These are phyloP conservation scores for Caenorhabditis imperialis DNA, from an alignment of 2,888 invertebrate genomes.

Conservation along the genomic window DNA sequence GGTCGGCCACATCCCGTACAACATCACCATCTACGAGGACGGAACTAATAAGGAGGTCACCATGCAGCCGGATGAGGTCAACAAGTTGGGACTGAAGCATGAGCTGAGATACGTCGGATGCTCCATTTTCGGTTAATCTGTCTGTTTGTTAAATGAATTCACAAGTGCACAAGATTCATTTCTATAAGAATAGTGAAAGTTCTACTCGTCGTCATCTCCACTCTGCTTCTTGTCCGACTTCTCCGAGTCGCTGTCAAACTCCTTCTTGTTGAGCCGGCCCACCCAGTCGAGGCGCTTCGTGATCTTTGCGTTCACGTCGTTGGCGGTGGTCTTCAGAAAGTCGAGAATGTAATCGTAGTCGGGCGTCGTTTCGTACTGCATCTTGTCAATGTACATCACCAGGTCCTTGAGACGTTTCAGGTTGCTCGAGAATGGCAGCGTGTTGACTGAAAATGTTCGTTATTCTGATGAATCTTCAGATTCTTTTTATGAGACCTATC, in stretches of 20 bases:
- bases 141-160: too few species aligned
- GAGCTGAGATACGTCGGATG: too few species aligned
- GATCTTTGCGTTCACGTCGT: slow-evolving; percentile 35
- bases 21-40: too few species aligned
- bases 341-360: slow-evolving; percentile 44
- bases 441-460: slow-evolving; percentile 24
- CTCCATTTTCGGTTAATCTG: too few species aligned
- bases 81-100: too few species aligned
- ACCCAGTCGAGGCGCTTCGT: slow-evolving; percentile 53
- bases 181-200: too few species aligned
- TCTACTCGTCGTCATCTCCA: slow-evolving; percentile 6
- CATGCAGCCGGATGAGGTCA: too few species aligned
- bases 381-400: slow-evolving; percentile 28
- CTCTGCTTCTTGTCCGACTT: slow-evolving; percentile 40
- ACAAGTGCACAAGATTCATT: too few species aligned
- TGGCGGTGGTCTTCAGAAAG: slow-evolving; percentile 38
- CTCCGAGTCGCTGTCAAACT: slow-evolving; percentile 44
- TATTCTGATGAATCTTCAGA: too few species aligned
- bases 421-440: neutral
- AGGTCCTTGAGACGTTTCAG: slow-evolving; percentile 19
- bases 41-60: too few species aligned
- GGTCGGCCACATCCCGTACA: too few species aligned
- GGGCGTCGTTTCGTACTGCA: slow-evolving; percentile 28
- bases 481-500: too few species aligned
- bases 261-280: slow-evolving; percentile 52